Percentiles rank a stretch among this genome's conserved stretches.
Evolutionary conservation across 2,113 vertebrate genomes (phyloP).

Genomic region (Salvelinus fontinalis): DNA sequence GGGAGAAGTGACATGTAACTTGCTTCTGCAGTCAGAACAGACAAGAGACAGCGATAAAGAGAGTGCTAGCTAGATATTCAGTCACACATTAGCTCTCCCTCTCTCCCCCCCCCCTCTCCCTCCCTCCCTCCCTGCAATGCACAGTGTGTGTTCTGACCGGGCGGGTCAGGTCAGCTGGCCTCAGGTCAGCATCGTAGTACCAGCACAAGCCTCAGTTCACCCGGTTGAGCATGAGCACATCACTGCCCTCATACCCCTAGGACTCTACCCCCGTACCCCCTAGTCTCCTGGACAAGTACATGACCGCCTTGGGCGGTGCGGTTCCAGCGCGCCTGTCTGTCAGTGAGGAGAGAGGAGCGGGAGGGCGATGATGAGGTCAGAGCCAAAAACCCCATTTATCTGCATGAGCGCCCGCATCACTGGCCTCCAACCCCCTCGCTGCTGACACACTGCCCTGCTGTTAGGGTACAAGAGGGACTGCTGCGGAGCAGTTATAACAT

Average conservation of each 20-base stretch:
- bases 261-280: constrained; percentile 43
- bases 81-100: background rate
- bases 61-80: constrained; percentile 1
- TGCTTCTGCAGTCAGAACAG: background rate
- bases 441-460: background rate
- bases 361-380: constrained; percentile 40
- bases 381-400: constrained; percentile 50
- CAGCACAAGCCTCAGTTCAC: constrained; percentile 66
- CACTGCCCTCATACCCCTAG: constrained; percentile 28
- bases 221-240: constrained; percentile 53
- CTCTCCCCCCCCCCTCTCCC: background rate
- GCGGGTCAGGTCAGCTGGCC: constrained; percentile 21
- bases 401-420: constrained; percentile 38
- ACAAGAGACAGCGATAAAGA: constrained; percentile 17
- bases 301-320: constrained; percentile 15
- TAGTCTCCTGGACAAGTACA: constrained; percentile 4
- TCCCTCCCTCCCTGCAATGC: background rate
- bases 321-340: constrained; percentile 33
- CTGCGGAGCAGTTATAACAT: too few relatives aligned
- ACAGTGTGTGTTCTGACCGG: constrained; percentile 4
- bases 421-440: constrained; percentile 18
- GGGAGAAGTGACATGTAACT: background rate
- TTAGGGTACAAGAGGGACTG: too few relatives aligned
- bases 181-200: constrained; percentile 50
- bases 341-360: constrained; percentile 11